A percentile compares a stretch with the other conserved stretches of the same genome.
phyloP scores from a whole-genome alignment of 2,113 vertebrate species.

The Elaphurus davidianus region DNA sequence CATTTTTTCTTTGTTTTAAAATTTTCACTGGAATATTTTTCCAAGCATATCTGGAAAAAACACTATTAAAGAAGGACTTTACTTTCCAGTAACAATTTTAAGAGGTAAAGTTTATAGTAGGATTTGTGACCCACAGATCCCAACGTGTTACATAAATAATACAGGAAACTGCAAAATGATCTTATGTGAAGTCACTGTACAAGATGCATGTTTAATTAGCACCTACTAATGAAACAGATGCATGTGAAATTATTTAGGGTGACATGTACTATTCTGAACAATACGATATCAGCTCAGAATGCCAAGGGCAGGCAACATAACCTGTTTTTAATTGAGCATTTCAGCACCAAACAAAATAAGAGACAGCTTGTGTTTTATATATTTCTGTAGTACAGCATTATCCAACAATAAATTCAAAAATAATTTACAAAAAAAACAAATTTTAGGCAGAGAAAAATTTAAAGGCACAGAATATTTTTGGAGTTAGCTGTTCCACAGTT shows the following conservation, averaged over 20 bases:
- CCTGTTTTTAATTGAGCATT: conserved; percentile 72
- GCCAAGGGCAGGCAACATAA: conserved; percentile 56
- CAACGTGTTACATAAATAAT: conserved; percentile 67
- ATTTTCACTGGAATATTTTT: neutral
- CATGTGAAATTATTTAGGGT: conserved; percentile 19
- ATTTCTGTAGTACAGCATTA: conserved; percentile 59
- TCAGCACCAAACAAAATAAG: conserved; percentile 63
- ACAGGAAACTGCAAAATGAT: conserved; percentile 64
- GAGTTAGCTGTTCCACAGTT: neutral
- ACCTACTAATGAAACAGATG: conserved; percentile 70
- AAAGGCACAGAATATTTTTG: conserved; percentile 56
- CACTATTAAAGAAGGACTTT: conserved; percentile 34
- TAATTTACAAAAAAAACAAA: conserved; percentile 44
- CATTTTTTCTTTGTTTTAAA: conserved; percentile 1
- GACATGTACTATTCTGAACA: conserved; percentile 64
- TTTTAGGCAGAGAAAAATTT: conserved; percentile 40
- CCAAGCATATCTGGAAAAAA: neutral
- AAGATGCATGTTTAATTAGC: conserved; percentile 60
- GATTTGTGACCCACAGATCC: conserved; percentile 58
- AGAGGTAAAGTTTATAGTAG: conserved; percentile 50
- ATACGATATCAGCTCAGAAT: conserved; percentile 42
- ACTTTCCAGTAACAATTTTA: conserved; percentile 66
- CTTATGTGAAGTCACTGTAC: conserved; percentile 59
- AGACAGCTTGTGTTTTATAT: conserved; percentile 69
- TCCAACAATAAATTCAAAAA: conserved; percentile 56